Evolutionary conservation across 2,113 vertebrate species (phyloP), one percentile per base, ranked within the genome.

Genomic region (Theristicus caerulescens): DNA sequence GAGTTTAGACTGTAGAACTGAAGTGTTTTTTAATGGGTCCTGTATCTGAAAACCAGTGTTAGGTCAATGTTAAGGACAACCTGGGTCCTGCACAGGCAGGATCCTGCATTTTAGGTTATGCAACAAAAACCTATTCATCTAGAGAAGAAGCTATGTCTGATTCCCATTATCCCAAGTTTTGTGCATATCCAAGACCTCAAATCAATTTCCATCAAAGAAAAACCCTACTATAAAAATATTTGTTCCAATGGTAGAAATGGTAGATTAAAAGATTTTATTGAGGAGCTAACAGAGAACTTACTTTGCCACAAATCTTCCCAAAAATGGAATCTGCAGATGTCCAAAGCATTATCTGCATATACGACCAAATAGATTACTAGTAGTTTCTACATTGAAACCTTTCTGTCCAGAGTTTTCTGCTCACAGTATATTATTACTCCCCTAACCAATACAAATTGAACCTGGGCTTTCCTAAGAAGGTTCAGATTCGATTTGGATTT

Each of bases 401-500:
- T 58, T 58, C 71, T 46, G 47, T 22, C 25, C 26, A 51, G 19
- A 61, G 61, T 42, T 67, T 86, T 80, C 52, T 76, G 70, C 73
- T 91, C 70, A 47, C 62, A 61, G 61, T 38, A 1, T 11, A 69
- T 94, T 84, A 84, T 74, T 79, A 76, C 14, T 84, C 24, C 7
- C 11, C 27, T 36, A 82, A 14, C 27, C n/a, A 81, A 93, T 44
- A 69, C 61, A 94, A 94, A 94, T 31, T 27, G 57, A 86, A 70
- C 93, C 61, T 57, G 82, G 40, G 69, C 44, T 74, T 94, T 94
- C 55, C 65, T 72, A 25, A 91, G 61, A 65, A 57, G 29, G n/a
- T 76, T 69, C 47, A 87, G 84, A 85, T 82, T 93, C 78, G 79
- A 87, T 93, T 81, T 94, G 89, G n/a, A 85, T 88, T 89, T 87